Base-by-base conservation (phyloP, 2,113 vertebrate species). In the Montifringilla adamsi region DNA sequence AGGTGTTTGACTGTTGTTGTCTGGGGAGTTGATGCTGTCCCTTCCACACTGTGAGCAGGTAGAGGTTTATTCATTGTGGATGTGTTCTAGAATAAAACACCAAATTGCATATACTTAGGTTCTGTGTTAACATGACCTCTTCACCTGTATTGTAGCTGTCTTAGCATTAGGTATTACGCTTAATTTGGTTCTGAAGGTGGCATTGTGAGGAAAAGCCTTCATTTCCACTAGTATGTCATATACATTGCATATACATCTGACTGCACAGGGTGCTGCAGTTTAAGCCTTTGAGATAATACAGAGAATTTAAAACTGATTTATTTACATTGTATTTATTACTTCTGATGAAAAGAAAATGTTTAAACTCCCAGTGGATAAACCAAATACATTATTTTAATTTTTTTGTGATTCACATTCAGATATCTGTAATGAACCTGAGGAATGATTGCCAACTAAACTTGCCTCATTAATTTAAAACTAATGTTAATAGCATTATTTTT, bases 401-500 rank as follows among this genome's bases (percentile, higher is more conserved):
- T 82, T 39, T 72, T 30, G 7, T 87, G 60, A 78, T 77, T 92
- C 56, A 26, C 7, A 27, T 79, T 93, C 31, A 24, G 62, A 13
- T 70, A n/a, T 59, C 14, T 30, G 67, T 89, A 75, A 89, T 89
- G 55, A 95, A 64, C 47, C 68, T 80, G 50, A 92, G 46, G n/a
- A 94, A 56, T 7, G 31, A 89, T 49, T 52, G 5, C 44, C 37
- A 72, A 24, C 59, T 92, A 56, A 92, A 89, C 31, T 44, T 90
- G 52, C 21, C 69, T 94, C n/a, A 56, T 94, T 94, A 92, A 78
- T 68, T 74, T 91, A 86, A 84, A 84, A 75, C 10, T 64, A 43
- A 82, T 44, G 24, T 52, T 87, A 89, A 91, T 60, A 49, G 20
- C n/a, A 68, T 90, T 93, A 62, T 90, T 94, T 94, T 81, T 74